phyloP scores from a whole-genome alignment of 1,140 invertebrate genomes.

The Magallana gigas region DNA sequence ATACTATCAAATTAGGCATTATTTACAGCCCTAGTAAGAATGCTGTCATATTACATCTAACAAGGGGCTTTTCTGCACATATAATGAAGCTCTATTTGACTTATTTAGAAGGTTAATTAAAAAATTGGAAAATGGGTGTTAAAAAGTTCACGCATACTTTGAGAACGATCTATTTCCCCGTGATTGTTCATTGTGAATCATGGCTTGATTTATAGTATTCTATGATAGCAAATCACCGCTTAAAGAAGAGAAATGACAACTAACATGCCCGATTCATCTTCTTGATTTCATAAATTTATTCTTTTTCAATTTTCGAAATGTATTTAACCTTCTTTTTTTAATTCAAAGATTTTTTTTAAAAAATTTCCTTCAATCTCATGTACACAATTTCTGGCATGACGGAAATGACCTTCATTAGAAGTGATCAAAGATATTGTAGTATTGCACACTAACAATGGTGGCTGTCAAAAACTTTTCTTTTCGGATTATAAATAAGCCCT shows the following conservation, averaged over 20 bases:
- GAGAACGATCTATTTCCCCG: background rate
- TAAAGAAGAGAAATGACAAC: background rate
- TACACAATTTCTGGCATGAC: background rate
- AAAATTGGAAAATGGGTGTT: slow-evolving; percentile 1
- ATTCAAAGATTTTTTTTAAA: too few species aligned
- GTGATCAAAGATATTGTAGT: slow-evolving; percentile 24
- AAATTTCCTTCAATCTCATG: background rate
- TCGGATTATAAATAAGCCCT: slow-evolving; percentile 23
- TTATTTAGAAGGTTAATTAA: slow-evolving; percentile 35
- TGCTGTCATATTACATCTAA: slow-evolving; percentile 4
- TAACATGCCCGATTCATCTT: slow-evolving; percentile 30
- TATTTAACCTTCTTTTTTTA: slow-evolving; percentile 4
- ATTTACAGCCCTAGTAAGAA: background rate
- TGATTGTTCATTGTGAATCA: slow-evolving; percentile 28
- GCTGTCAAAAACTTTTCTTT: slow-evolving; percentile 32
- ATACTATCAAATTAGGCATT: background rate
- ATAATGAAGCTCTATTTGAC: background rate
- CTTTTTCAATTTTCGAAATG: slow-evolving; percentile 24
- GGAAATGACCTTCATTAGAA: slow-evolving; percentile 22
- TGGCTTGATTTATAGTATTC: slow-evolving; percentile 18
- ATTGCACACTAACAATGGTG: slow-evolving; percentile 7
- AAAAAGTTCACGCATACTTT: slow-evolving; percentile 23
- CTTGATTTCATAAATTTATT: background rate
- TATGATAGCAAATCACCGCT: background rate
- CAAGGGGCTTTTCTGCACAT: background rate